phyloP scores from a whole-genome alignment of 2,113 vertebrate genomes.

The Heterotis niloticus region DNA sequence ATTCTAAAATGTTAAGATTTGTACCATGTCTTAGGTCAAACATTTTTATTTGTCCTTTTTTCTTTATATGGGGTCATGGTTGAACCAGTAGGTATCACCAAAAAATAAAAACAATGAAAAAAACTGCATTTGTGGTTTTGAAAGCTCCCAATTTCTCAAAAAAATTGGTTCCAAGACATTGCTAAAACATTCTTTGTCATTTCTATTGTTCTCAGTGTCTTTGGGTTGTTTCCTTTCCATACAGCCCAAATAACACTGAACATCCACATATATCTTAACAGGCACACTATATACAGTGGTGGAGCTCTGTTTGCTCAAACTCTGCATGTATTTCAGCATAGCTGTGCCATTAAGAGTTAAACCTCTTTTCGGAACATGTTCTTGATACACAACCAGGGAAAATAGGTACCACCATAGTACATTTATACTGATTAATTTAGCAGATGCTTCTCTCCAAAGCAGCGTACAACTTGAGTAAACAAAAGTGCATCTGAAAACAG shows the following conservation, averaged over 20 bases:
- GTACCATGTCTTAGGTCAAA: not conserved
- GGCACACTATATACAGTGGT: conserved; percentile 42
- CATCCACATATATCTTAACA: conserved; percentile 31
- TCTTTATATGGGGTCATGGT: not conserved
- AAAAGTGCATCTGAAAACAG: too few species aligned
- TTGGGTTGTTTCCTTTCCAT: not conserved
- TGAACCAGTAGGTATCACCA: not conserved
- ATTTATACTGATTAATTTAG: too few species aligned
- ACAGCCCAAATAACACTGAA: conserved; percentile 7
- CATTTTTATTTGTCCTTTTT: not conserved
- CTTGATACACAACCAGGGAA: too few species aligned
- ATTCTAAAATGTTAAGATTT: too few species aligned
- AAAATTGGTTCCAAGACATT: too few species aligned
- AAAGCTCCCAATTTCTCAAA: not conserved
- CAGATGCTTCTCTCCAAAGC: too few species aligned
- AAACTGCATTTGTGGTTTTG: not conserved
- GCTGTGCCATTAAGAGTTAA: too few species aligned
- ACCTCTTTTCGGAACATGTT: too few species aligned
- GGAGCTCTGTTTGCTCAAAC: too few species aligned
- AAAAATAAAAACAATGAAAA: not conserved
- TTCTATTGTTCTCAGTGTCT: not conserved
- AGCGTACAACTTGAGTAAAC: too few species aligned
- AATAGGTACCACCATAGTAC: too few species aligned
- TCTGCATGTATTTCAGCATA: too few species aligned
- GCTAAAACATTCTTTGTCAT: not conserved